Evolutionary conservation across 2,888 invertebrate species (phyloP).

Genomic region (Steinernema scapterisci): DNA sequence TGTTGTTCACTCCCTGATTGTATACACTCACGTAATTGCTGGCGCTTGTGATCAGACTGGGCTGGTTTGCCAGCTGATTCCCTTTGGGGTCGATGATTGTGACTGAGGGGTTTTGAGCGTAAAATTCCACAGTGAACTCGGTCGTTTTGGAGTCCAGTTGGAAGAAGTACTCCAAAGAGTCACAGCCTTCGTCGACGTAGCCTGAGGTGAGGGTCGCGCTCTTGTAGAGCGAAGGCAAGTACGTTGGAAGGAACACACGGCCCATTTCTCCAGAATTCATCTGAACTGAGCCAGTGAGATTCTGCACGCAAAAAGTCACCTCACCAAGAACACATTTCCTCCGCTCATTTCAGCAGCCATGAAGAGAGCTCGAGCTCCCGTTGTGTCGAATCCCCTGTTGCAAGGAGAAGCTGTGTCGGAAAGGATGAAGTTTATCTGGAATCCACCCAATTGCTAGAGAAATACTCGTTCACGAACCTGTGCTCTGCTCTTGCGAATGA

Average conservation of each 20-base stretch:
- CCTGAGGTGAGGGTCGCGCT: slow-evolving; percentile 45
- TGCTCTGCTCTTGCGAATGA: slow-evolving; percentile 32
- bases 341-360: slow-evolving; percentile 46
- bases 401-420: slow-evolving; percentile 55
- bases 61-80: slow-evolving; percentile 40
- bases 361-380: slow-evolving; percentile 42
- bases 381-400: slow-evolving; percentile 51
- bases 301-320: neutral
- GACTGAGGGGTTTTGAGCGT: slow-evolving; percentile 34
- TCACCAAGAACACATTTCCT: slow-evolving; percentile 53
- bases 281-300: slow-evolving; percentile 35
- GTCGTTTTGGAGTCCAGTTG: slow-evolving; percentile 52
- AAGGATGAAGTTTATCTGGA: slow-evolving; percentile 48
- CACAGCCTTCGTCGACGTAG: slow-evolving; percentile 41
- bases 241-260: slow-evolving; percentile 45
- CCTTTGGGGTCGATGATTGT: slow-evolving; percentile 36
- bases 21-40: slow-evolving; percentile 51
- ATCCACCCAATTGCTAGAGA: slow-evolving; percentile 24
- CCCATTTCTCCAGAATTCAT: slow-evolving; percentile 47
- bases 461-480: slow-evolving; percentile 21
- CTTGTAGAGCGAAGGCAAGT: slow-evolving; percentile 51
- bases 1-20: slow-evolving; percentile 34
- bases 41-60: slow-evolving; percentile 47
- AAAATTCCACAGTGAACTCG: slow-evolving; percentile 55
- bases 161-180: slow-evolving; percentile 40